phyloP scores from a whole-genome alignment of 2,888 invertebrate species.

The Metacarcinus magister region DNA sequence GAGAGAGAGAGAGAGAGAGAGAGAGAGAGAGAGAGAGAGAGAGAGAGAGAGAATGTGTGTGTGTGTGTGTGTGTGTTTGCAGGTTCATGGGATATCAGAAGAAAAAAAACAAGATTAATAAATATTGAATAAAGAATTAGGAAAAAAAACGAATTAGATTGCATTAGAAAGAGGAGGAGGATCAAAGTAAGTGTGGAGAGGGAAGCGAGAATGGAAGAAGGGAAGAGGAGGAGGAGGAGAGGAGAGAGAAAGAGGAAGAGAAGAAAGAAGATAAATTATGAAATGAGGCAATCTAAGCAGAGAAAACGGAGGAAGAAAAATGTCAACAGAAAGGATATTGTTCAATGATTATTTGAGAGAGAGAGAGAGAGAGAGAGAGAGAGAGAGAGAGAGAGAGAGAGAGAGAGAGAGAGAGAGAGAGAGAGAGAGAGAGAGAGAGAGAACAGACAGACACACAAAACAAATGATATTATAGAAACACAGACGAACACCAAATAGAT shows the following conservation, averaged over 20 bases:
- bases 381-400: constrained; percentile 1
- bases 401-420: constrained; percentile 31
- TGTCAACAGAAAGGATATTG: background rate
- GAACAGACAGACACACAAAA: background rate
- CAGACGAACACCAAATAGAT: background rate
- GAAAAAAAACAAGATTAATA: background rate
- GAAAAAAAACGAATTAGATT: background rate
- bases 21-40: constrained; percentile 9
- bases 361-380: constrained; percentile 12
- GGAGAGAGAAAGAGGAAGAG: background rate
- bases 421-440: constrained; percentile 34
- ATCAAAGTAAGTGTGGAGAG: background rate
- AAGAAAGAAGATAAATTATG: background rate
- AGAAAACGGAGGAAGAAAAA: background rate
- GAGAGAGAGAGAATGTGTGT: background rate
- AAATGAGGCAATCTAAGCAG: background rate
- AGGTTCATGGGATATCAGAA: background rate
- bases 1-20: constrained; percentile 43
- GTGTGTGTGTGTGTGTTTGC: too few species aligned
- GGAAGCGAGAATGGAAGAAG: background rate
- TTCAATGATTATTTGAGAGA: background rate
- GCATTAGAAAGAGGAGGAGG: background rate
- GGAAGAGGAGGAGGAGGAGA: background rate
- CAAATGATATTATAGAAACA: background rate
- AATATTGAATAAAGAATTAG: background rate